phyloP scores from a whole-genome alignment of 1,140 invertebrate genomes.

The Papilio xuthus region DNA sequence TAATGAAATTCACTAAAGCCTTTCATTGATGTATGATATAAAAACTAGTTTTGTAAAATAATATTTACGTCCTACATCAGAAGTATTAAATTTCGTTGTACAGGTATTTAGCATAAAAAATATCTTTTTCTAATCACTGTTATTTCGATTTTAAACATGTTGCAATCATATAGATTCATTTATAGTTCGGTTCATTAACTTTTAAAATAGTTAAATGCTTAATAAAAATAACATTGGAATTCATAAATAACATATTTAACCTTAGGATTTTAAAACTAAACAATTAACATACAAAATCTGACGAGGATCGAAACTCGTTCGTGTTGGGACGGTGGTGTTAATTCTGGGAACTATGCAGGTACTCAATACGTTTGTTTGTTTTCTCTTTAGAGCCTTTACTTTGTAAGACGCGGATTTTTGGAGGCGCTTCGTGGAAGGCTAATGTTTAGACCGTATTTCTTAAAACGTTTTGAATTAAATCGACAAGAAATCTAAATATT shows the following conservation, averaged over 20 bases:
- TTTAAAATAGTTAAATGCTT: too few species aligned
- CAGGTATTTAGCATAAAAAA: too few species aligned
- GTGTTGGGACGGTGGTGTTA: slow-evolving; percentile 3
- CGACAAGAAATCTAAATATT: neutral
- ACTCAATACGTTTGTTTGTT: slow-evolving; percentile 36
- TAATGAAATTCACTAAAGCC: neutral
- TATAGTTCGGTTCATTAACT: too few species aligned
- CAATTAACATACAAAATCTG: neutral
- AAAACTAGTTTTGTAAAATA: neutral
- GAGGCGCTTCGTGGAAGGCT: slow-evolving; percentile 9
- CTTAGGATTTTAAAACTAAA: neutral
- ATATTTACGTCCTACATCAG: neutral
- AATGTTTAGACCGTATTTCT: neutral
- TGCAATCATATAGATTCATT: too few species aligned
- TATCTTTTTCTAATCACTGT: too few species aligned
- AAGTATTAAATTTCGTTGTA: too few species aligned
- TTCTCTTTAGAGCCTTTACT: slow-evolving; percentile 20
- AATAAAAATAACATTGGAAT: too few species aligned
- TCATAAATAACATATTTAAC: too few species aligned
- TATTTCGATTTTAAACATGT: too few species aligned
- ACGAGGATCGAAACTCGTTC: neutral
- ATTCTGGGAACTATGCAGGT: slow-evolving; percentile 34
- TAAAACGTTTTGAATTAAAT: neutral
- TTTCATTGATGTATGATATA: neutral
- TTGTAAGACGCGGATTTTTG: slow-evolving; percentile 7